Conservation (phyloP, 1,140 invertebrate species). For the Ectropis grisescens region DNA sequence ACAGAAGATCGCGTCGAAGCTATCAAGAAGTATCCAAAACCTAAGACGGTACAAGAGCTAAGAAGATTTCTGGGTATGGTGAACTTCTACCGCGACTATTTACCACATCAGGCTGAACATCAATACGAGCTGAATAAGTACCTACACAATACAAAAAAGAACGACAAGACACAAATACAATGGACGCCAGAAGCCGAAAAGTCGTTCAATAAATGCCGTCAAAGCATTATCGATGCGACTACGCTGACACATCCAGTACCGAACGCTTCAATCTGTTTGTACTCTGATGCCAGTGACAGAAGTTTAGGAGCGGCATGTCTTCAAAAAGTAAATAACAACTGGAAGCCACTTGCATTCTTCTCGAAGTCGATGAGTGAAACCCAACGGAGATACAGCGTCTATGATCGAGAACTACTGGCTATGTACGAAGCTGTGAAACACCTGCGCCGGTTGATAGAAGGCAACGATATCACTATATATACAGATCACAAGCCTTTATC, state of each 20-base stretch:
- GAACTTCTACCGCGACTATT: too few species aligned
- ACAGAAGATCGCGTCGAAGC: too few species aligned
- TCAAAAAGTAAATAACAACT: conserved; percentile 4
- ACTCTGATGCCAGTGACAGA: conserved; percentile 5
- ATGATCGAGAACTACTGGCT: conserved; percentile 8
- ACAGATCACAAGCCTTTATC: conserved; percentile 12
- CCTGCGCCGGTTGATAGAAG: conserved; percentile 9
- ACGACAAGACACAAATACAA: not conserved
- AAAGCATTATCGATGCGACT: not conserved
- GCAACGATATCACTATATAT: conserved; percentile 8
- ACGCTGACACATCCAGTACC: too few species aligned
- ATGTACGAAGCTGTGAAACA: conserved; percentile 10
- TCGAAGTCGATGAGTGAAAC: conserved; percentile 3
- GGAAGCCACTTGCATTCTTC: conserved; percentile 8
- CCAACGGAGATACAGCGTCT: conserved; percentile 9
- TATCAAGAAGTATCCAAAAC: too few species aligned
- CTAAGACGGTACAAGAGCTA: too few species aligned
- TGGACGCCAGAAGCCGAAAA: too few species aligned
- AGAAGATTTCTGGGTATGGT: too few species aligned
- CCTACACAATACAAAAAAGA: not conserved
- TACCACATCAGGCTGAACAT: too few species aligned
- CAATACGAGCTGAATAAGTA: too few species aligned
- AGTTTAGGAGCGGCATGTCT: conserved; percentile 7
- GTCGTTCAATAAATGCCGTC: too few species aligned
- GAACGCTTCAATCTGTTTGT: too few species aligned